Percentiles rank a stretch among this genome's conserved stretches.
These are phyloP conservation scores for Amblyopsis rosae DNA, from an alignment of 2,113 vertebrate genomes.

Conservation along the genomic window DNA sequence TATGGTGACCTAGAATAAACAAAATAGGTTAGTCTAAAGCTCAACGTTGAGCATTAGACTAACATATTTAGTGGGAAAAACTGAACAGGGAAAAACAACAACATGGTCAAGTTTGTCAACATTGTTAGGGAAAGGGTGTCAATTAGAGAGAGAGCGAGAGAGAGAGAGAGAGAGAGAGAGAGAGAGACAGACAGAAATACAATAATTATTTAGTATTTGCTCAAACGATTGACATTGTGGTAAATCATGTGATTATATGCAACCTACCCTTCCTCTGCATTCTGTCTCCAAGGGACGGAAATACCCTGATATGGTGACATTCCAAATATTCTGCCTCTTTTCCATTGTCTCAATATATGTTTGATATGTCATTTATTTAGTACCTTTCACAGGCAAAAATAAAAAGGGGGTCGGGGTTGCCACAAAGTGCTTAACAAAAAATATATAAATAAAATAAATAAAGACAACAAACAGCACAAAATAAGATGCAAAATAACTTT, in stretches of 20 bases:
- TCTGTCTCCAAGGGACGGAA: too few species aligned
- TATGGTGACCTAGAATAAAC: background rate
- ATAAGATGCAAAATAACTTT: too few species aligned
- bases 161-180: background rate
- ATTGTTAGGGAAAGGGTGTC: background rate
- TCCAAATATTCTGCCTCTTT: background rate
- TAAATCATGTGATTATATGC: background rate
- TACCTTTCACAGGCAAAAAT: too few species aligned
- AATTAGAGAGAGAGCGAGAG: background rate
- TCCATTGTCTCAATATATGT: background rate
- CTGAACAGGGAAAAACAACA: constrained; percentile 4
- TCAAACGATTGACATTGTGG: background rate
- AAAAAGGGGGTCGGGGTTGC: too few species aligned
- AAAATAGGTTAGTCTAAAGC: background rate
- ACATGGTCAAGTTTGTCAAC: background rate
- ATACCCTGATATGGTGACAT: background rate
- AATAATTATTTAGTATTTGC: background rate
- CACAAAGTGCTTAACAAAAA: too few species aligned
- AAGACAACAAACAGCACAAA: too few species aligned
- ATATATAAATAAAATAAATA: too few species aligned
- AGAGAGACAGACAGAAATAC: background rate
- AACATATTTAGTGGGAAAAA: background rate
- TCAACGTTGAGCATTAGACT: too few species aligned
- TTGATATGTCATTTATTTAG: too few species aligned
- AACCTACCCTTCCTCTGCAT: too few species aligned